Conservation (phyloP, 2,113 vertebrate species). For the Rattus rattus region DNA sequence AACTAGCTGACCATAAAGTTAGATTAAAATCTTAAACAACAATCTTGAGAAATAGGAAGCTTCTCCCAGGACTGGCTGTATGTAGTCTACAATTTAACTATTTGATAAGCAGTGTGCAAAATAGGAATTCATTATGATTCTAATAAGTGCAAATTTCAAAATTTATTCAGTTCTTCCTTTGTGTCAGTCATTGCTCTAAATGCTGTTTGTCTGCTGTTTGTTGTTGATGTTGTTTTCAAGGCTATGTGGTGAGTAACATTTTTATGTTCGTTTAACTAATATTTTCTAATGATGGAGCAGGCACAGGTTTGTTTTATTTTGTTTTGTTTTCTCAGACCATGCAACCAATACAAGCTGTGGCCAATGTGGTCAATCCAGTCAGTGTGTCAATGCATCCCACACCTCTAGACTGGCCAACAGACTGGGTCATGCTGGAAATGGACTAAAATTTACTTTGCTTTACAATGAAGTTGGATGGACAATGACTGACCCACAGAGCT, state of each 20-base stretch:
- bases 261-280: neutral
- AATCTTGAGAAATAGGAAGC: too few relatives aligned
- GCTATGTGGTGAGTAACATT: neutral
- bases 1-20: too few relatives aligned
- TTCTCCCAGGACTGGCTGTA: neutral
- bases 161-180: neutral
- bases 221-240: neutral
- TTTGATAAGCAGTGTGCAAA: neutral
- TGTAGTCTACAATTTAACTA: neutral
- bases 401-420: too few relatives aligned
- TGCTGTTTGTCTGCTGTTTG: neutral
- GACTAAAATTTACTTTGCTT: neutral
- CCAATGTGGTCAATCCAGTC: neutral
- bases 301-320: neutral
- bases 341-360: neutral
- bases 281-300: neutral
- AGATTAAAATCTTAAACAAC: too few relatives aligned
- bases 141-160: neutral
- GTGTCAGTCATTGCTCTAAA: neutral
- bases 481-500: neutral
- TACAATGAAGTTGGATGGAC: neutral
- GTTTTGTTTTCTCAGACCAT: neutral
- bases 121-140: neutral
- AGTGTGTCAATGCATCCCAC: neutral
- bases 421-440: neutral